Base-by-base conservation (phyloP, 2,888 invertebrate genomes). In the Papilio protenor region DNA sequence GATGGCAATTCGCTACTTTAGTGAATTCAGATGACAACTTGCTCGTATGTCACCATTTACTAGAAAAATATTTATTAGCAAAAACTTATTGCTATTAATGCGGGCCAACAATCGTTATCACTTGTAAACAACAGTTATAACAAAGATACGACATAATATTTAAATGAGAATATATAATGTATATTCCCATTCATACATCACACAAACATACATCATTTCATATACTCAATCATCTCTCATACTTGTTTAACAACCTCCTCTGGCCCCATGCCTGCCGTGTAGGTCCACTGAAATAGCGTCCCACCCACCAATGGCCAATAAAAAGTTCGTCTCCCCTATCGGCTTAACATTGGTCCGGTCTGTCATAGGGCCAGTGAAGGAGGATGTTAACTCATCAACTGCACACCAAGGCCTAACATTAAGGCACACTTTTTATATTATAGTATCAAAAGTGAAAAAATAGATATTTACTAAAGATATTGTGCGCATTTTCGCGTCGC, bases 401-500 rank as follows among this genome's bases (percentile, higher is more conserved):
- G 8, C 8, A 8, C 6, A 40, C 8, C 40, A 8, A 8, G 0
- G 0, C 0, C 33, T 33, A 33, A 47, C 0, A 52, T 5, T 18
- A 52, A 52, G 52, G 18, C 18, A 52, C 2, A 52, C 27, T 6
- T 55, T 55, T 6, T 18, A 52, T 2, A 55, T 6, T 18, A 52
- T 2, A 55, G n/a, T 55, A n/a, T 52, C 6, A 52, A 52, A 52
- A 52, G 16, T 55, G 8, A 55, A 55, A 55, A 55, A 10, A 55
- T 40, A 40, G 6, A 40, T 8, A 1, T 40, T 12, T 66, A 40
- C 2, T 40, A n/a, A 16, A 33, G 0, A n/a, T 47, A 10, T 72
- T 76, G 71, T 76, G 76, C 71, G 76, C 1, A 1, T 55, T 47
- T 33, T 21, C n/a, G 49, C 49, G 52, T 8, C 8, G 10, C 16